Evolutionary conservation across 1,140 invertebrate genomes (phyloP), one percentile per base, ranked within the genome.

Genomic region (Aphidius gifuensis): DNA sequence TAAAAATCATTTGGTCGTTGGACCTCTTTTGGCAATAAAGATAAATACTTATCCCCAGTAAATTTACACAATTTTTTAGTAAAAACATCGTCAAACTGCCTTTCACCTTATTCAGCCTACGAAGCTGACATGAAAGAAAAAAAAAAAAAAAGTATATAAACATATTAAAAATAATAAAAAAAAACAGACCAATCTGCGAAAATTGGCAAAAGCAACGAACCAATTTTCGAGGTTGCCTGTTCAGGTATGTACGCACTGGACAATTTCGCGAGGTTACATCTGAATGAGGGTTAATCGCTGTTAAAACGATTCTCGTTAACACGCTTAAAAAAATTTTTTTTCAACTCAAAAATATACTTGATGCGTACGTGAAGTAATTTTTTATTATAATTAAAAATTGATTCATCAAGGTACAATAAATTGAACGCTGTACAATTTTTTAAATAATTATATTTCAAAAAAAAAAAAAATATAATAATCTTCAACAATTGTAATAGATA

Each of bases 261-360:
- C 66, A 71, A 76, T 63, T 48, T 40, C 49, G 21, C 67, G 70
- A 74, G 74, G 53, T 55, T 40, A 55, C 53, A 42, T 11, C 1
- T 55, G 71, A 69, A 73, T 70, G 71, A 74, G 75, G 75, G 72
- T 78, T 80, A 79, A 80, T 80, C 76, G 75, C 66, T 72, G 74
- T 73, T 76, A 75, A 79, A 78, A 74, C 68, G 76, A 77, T 72
- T 66, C 76, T 80, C 77, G 78, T 80, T 80, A 80, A 78, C 77
- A 77, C 74, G 71, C 65, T 60, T 55, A 69, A 68, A 58, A 68
- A 69, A 74, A 76, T 71, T 74, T 66, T 64, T 51, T 62, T 42
- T 38, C 51, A 9, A 43, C 54, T 3, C 23, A 32, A 32, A 55
- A 55, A 55, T 43, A 9, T 11, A 55, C 43, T 44, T 44, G 40